Evolutionary conservation across 2,113 vertebrate genomes (phyloP).

Genomic region (Poeciliopsis turrubarensis): DNA sequence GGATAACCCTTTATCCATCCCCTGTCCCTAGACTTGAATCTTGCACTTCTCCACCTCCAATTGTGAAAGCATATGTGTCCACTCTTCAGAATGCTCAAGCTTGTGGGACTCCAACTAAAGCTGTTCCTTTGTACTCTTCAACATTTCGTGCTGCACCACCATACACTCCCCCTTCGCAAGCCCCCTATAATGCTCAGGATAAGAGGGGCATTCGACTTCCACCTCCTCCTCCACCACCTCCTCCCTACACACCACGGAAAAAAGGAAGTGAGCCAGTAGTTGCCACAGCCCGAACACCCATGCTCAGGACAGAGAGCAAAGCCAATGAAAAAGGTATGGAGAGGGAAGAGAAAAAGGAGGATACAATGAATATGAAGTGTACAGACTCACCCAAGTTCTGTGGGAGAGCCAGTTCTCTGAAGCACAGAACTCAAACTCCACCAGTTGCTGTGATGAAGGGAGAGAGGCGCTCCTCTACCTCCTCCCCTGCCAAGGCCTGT

Average conservation of each 20-base stretch:
- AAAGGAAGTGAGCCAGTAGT: slow-evolving; percentile 63
- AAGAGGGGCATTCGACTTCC: slow-evolving; percentile 77
- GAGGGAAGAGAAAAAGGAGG: slow-evolving; percentile 55
- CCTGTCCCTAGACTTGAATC: slow-evolving; percentile 65
- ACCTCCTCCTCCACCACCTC: slow-evolving; percentile 79
- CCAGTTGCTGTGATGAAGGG: slow-evolving; percentile 70
- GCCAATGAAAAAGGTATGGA: slow-evolving; percentile 61
- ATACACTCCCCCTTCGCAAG: slow-evolving; percentile 75
- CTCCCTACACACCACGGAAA: slow-evolving; percentile 81
- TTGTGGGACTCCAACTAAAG: slow-evolving; percentile 70
- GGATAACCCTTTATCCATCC: slow-evolving; percentile 61
- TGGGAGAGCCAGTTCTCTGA: slow-evolving; percentile 68
- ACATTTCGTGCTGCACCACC: slow-evolving; percentile 75
- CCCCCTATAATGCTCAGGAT: slow-evolving; percentile 76
- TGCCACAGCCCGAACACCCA: slow-evolving; percentile 59
- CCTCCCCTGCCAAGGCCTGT: slow-evolving; percentile 74
- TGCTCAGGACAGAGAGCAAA: slow-evolving; percentile 66
- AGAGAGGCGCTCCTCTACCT: slow-evolving; percentile 62
- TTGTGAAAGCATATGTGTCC: slow-evolving; percentile 54
- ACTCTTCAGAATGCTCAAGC: slow-evolving; percentile 58
- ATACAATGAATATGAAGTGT: slow-evolving; percentile 51
- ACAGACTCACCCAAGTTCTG: slow-evolving; percentile 62
- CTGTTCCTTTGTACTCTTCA: slow-evolving; percentile 73
- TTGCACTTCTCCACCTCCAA: slow-evolving; percentile 63
- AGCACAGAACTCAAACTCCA: slow-evolving; percentile 71